Conservation (phyloP, 2,797 vertebrate species). For the Lutjanus argentimaculatus region DNA sequence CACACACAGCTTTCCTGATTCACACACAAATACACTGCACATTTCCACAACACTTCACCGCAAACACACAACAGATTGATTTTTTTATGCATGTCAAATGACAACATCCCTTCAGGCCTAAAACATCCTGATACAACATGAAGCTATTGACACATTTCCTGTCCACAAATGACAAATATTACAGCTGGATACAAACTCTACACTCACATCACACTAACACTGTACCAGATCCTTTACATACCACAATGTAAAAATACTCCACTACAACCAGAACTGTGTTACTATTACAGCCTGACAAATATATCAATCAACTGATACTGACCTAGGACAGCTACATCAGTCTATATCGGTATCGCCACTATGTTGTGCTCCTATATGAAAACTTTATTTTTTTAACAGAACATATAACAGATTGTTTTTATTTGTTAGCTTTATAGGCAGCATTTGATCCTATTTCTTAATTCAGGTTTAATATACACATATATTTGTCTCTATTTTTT, state of each 20-base stretch:
- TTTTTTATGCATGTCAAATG: background rate
- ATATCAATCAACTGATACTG: no score
- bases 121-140: slow-evolving; percentile 10
- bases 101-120: slow-evolving; percentile 7
- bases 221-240: background rate
- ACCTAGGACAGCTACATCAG: no score
- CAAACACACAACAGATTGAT: background rate
- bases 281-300: no score
- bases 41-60: slow-evolving; percentile 4
- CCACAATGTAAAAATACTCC: background rate
- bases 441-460: no score
- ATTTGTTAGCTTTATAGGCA: no score
- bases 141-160: slow-evolving; percentile 5
- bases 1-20: slow-evolving; percentile 4
- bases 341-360: no score
- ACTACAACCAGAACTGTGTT: no score
- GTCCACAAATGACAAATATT: background rate
- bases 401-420: no score
- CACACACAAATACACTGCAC: slow-evolving; percentile 21
- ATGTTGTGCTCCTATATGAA: no score
- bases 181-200: background rate
- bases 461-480: no score
- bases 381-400: no score
- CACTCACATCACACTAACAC: slow-evolving; percentile 3
- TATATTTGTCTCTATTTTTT: no score